These are phyloP conservation scores for Tetramorium alpestre DNA, from an alignment of 1,140 invertebrate species.

Conservation along the genomic window DNA sequence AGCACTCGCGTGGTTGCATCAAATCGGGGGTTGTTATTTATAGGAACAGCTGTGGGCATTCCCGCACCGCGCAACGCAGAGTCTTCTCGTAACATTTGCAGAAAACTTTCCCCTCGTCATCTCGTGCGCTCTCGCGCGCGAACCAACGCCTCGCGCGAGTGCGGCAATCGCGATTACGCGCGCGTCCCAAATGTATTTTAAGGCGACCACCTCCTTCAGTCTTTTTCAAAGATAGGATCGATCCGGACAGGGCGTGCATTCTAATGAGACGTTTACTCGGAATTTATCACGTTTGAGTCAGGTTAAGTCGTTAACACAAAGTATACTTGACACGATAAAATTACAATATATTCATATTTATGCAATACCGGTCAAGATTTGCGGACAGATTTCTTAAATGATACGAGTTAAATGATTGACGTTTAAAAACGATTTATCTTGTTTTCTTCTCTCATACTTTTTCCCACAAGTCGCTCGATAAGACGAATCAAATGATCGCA, in stretches of 20 bases:
- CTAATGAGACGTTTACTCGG: conserved; percentile 10
- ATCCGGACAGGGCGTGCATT: not conserved
- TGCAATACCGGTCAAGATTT: not conserved
- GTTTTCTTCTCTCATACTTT: not conserved
- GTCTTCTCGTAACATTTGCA: conserved; percentile 75
- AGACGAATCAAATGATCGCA: conserved; percentile 56
- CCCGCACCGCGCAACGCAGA: conserved; percentile 60
- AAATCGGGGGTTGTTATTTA: conserved; percentile 82
- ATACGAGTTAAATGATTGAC: not conserved
- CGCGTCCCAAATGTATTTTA: conserved; percentile 59
- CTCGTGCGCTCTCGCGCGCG: conserved; percentile 51
- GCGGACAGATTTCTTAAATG: not conserved
- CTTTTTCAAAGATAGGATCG: conserved; percentile 39
- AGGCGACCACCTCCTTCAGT: conserved; percentile 11
- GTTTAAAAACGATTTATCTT: not conserved
- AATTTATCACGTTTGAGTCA: conserved; percentile 20
- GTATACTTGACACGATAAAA: not conserved
- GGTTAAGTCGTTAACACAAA: not conserved
- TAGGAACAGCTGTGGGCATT: conserved; percentile 82
- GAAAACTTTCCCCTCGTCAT: conserved; percentile 75
- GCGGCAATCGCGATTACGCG: conserved; percentile 73
- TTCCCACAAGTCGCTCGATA: conserved; percentile 33
- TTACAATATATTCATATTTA: not conserved
- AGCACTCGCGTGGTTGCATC: conserved; percentile 79
- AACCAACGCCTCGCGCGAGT: conserved; percentile 51